These are phyloP conservation scores for Nasonia vitripennis DNA, from an alignment of 1,140 invertebrate genomes.

Conservation along the genomic window DNA sequence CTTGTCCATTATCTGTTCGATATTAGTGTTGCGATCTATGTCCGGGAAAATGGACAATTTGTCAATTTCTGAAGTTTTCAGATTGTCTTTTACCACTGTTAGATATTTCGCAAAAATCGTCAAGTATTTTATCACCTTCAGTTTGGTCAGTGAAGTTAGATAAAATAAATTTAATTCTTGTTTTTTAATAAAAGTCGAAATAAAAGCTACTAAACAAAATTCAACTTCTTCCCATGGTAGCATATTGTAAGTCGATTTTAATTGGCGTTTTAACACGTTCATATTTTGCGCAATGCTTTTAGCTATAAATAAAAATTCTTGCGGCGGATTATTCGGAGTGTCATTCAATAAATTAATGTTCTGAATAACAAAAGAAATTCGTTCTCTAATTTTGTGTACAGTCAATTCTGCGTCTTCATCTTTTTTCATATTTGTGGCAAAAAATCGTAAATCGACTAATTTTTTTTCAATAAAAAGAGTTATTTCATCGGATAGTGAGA, in stretches of 20 bases:
- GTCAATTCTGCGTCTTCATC: too few species aligned
- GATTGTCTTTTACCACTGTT: too few species aligned
- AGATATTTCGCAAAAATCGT: too few species aligned
- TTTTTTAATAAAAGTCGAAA: not conserved
- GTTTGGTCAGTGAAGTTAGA: not conserved
- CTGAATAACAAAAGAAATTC: too few species aligned
- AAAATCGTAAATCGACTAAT: constrained; percentile 12
- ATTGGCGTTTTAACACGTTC: not conserved
- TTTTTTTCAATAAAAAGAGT: constrained; percentile 10
- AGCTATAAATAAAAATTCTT: not conserved
- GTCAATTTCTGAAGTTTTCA: too few species aligned
- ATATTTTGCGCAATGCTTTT: constrained; percentile 6
- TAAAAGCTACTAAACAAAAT: constrained; percentile 24
- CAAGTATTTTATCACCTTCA: constrained; percentile 11
- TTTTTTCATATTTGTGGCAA: not conserved
- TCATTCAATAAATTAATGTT: not conserved
- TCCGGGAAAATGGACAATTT: too few species aligned
- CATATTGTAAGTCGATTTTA: constrained; percentile 18
- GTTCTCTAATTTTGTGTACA: too few species aligned
- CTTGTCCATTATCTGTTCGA: too few species aligned
- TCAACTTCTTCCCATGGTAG: constrained; percentile 31
- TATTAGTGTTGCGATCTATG: too few species aligned
- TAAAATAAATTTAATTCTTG: constrained; percentile 12
- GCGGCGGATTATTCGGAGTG: too few species aligned
- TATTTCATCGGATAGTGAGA: not conserved